These are phyloP conservation scores for Drosophila emarginata DNA, from an alignment of 2,888 invertebrate genomes.

Conservation along the genomic window DNA sequence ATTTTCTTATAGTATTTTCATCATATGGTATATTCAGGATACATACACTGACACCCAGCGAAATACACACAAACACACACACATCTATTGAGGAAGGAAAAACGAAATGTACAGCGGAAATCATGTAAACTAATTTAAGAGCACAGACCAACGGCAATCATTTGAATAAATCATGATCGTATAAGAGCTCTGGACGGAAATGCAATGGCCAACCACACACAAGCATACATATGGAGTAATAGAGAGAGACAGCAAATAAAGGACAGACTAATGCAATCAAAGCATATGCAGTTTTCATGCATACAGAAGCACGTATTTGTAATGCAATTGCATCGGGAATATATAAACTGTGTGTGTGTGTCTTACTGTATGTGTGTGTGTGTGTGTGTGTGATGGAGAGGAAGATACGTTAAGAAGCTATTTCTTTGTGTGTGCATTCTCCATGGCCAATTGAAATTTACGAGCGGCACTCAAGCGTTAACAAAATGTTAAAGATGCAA, in stretches of 20 bases:
- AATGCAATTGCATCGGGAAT: constrained; percentile 19
- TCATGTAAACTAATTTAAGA: constrained; percentile 50
- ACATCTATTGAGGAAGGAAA: constrained; percentile 19
- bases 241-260: neutral
- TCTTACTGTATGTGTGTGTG: neutral
- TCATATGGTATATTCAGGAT: neutral
- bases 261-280: constrained; percentile 42
- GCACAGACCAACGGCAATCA: constrained; percentile 23
- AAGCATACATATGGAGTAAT: constrained; percentile 14
- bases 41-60: neutral
- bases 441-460: constrained; percentile 65
- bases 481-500: constrained; percentile 12
- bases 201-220: constrained; percentile 44
- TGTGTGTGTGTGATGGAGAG: constrained; percentile 8
- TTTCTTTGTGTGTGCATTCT: constrained; percentile 33
- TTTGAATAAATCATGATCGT: constrained; percentile 44
- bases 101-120: constrained; percentile 43
- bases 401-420: constrained; percentile 1
- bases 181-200: constrained; percentile 47
- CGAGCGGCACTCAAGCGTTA: constrained; percentile 47
- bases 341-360: constrained; percentile 2
- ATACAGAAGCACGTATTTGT: constrained; percentile 21
- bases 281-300: constrained; percentile 38
- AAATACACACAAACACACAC: neutral
- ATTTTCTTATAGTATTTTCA: neutral